Conservation (phyloP, 2,888 invertebrate species). For the Ischnus inquisitorius region DNA sequence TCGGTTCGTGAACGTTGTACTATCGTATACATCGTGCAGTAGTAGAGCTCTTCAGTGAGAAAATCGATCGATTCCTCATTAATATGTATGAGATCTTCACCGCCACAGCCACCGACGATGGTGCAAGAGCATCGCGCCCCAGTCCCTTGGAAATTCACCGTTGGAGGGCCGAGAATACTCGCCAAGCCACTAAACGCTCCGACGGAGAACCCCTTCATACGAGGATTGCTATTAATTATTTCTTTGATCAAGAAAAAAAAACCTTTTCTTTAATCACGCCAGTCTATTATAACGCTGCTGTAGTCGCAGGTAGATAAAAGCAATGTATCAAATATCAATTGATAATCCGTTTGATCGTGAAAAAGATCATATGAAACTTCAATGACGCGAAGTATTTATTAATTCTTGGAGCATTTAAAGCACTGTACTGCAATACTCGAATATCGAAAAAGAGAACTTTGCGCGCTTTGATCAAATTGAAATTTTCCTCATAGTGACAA, state of each 20-base stretch:
- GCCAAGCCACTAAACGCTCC: conserved; percentile 20
- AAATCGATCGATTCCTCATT: conserved; percentile 82
- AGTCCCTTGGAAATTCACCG: conserved; percentile 53
- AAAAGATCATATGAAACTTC: background rate
- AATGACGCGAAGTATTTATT: background rate
- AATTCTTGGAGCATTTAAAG: background rate
- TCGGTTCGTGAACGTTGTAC: conserved; percentile 59
- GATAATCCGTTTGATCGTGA: background rate
- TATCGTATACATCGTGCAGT: background rate
- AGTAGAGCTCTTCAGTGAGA: conserved; percentile 55
- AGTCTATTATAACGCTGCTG: background rate
- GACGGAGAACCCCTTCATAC: background rate
- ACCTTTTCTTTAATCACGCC: background rate
- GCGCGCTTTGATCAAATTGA: background rate
- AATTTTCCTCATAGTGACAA: too few relatives aligned
- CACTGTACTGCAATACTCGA: background rate
- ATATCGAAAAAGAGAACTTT: background rate
- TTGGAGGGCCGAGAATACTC: conserved; percentile 37
- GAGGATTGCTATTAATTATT: conserved; percentile 37
- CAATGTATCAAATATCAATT: background rate
- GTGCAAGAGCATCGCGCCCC: conserved; percentile 54
- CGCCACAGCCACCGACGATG: conserved; percentile 68
- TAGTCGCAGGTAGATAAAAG: background rate
- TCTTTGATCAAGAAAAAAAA: conserved; percentile 3
- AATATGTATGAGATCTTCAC: conserved; percentile 84